Percentiles rank a stretch among this genome's conserved stretches.
Evolutionary conservation across 2,888 invertebrate species (phyloP).

Genomic region (Bugula neritina): DNA sequence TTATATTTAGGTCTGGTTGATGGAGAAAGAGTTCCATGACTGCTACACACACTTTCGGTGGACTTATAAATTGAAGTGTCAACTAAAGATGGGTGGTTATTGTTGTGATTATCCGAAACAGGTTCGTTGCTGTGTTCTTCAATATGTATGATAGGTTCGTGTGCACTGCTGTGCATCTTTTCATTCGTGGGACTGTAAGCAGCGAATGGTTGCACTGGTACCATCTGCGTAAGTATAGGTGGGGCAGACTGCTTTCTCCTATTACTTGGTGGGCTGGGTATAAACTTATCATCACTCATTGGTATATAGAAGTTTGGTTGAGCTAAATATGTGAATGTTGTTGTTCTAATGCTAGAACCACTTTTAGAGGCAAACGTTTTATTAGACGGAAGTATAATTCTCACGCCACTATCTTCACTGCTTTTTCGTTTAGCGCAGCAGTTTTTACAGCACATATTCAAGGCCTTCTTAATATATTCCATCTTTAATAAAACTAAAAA

Average conservation of each 20-base stretch:
- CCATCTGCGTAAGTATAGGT: background rate
- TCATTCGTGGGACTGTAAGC: background rate
- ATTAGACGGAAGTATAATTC: background rate
- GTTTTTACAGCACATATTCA: conserved; percentile 13
- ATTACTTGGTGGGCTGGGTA: background rate
- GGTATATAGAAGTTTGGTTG: conserved; percentile 22
- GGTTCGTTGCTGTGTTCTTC: background rate
- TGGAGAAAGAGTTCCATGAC: background rate
- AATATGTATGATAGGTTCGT: conserved; percentile 2
- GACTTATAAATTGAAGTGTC: too few species aligned
- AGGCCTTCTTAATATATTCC: conserved; percentile 13
- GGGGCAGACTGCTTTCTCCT: conserved; percentile 19
- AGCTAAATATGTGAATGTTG: conserved; percentile 13
- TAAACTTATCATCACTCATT: background rate
- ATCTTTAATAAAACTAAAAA: too few species aligned
- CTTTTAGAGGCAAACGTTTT: background rate
- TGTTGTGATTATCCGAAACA: background rate
- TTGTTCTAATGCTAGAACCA: background rate
- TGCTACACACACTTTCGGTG: background rate
- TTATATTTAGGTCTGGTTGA: background rate
- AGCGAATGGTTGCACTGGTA: conserved; percentile 6
- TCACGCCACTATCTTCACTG: background rate
- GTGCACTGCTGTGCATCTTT: background rate
- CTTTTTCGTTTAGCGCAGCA: background rate
- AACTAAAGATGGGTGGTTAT: too few species aligned